Conservation (phyloP, 1,140 invertebrate genomes). For the Armadillidium nasatum region DNA sequence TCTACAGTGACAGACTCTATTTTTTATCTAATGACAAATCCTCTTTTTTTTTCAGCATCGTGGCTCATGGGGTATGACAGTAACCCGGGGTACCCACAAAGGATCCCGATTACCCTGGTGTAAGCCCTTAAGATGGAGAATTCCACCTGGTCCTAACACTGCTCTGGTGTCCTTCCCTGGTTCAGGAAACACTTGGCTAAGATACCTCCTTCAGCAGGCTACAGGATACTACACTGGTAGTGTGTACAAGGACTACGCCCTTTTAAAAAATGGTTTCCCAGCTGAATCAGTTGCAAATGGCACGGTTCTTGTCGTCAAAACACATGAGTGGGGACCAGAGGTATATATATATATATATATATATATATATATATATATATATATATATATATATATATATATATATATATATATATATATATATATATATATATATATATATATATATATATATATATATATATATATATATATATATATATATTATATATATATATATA, state of each 20-base stretch:
- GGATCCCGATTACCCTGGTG: constrained; percentile 54
- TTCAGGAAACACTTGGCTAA: constrained; percentile 73
- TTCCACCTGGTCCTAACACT: constrained; percentile 51
- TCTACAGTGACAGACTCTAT: no score
- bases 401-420: constrained; percentile 6
- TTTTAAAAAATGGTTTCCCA: constrained; percentile 69
- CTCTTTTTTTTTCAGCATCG: constrained; percentile 21
- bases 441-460: neutral
- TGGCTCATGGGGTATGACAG: constrained; percentile 34
- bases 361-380: neutral
- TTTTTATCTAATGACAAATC: neutral
- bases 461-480: neutral
- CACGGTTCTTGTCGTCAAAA: constrained; percentile 72
- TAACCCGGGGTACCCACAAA: constrained; percentile 42
- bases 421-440: neutral
- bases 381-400: neutral
- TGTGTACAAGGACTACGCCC: constrained; percentile 69
- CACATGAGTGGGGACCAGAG: constrained; percentile 64
- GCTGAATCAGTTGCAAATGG: constrained; percentile 68
- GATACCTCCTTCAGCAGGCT: constrained; percentile 68
- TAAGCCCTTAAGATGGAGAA: constrained; percentile 50
- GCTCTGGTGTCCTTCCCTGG: constrained; percentile 71
- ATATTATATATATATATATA: neutral
- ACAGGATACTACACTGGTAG: constrained; percentile 59
- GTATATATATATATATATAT: constrained; percentile 11